These are phyloP conservation scores for Lampris megalopsis DNA, from an alignment of 2,113 vertebrate species.

Conservation along the genomic window DNA sequence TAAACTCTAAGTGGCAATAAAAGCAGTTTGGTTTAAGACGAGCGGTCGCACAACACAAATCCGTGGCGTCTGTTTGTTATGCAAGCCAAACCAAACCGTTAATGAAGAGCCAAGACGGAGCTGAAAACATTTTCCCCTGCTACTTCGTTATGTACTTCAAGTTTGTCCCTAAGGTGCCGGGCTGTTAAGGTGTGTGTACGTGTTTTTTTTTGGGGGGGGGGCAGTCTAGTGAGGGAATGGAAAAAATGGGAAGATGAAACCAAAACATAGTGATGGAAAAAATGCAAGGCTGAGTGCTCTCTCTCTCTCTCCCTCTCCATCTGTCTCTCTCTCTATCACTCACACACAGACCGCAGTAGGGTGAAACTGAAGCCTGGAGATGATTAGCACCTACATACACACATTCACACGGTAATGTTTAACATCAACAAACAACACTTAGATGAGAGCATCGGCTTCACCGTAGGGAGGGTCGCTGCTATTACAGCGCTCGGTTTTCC, in stretches of 20 bases:
- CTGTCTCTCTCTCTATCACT: background rate
- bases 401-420: conserved; percentile 55
- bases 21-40: too few species aligned
- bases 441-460: conserved; percentile 35
- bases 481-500: conserved; percentile 47
- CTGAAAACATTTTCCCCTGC: background rate
- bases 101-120: too few species aligned
- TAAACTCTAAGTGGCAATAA: too few species aligned
- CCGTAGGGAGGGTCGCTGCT: background rate
- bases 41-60: too few species aligned
- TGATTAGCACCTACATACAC: conserved; percentile 58
- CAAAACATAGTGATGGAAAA: conserved; percentile 64
- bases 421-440: conserved; percentile 67
- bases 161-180: background rate
- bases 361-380: conserved; percentile 44
- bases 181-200: conserved; percentile 14
- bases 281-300: conserved; percentile 29
- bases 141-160: background rate
- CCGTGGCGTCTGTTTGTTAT: background rate
- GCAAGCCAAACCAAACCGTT: too few species aligned
- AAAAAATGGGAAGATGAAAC: conserved; percentile 67
- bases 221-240: conserved; percentile 60
- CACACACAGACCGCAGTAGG: conserved; percentile 12
- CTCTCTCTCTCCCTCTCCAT: background rate
- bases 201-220: background rate